Percentiles rank a stretch among this genome's conserved stretches.
phyloP scores from a whole-genome alignment of 2,113 vertebrate species.

The Lepus timidus region DNA sequence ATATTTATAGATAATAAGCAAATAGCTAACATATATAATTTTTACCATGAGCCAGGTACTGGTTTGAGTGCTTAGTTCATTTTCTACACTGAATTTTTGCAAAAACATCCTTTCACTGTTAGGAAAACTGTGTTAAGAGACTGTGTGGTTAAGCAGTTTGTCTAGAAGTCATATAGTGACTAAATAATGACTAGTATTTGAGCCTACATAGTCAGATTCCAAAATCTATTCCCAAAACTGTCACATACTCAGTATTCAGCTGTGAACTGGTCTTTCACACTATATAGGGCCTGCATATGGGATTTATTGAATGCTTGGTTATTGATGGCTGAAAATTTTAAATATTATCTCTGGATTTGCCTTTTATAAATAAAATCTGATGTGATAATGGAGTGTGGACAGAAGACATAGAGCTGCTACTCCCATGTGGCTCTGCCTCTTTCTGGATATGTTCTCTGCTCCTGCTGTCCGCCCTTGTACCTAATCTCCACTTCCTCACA shows the following conservation, averaged over 20 bases:
- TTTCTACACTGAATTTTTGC: background rate
- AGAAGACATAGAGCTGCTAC: background rate
- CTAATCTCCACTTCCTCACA: background rate
- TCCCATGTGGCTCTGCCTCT: background rate
- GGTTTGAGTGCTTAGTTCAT: background rate
- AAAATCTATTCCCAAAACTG: rapidly evolving
- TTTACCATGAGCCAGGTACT: background rate
- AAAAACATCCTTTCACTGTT: background rate
- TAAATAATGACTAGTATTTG: background rate
- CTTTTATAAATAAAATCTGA: background rate
- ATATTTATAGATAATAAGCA: conserved; percentile 39
- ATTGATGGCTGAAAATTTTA: background rate
- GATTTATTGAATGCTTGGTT: background rate
- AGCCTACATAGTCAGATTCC: background rate
- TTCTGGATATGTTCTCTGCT: background rate
- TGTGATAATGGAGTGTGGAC: rapidly evolving
- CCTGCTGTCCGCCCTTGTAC: background rate
- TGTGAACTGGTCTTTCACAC: background rate
- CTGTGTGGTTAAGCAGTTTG: background rate
- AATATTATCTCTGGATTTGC: background rate
- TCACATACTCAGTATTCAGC: background rate
- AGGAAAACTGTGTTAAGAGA: background rate
- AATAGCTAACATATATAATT: background rate
- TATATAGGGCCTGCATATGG: rapidly evolving
- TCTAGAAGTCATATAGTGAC: background rate